Percentiles rank a stretch among this genome's conserved stretches.
phyloP scores from a whole-genome alignment of 53 echinoderm and acorn worm genomes.

The Henricia sp. region DNA sequence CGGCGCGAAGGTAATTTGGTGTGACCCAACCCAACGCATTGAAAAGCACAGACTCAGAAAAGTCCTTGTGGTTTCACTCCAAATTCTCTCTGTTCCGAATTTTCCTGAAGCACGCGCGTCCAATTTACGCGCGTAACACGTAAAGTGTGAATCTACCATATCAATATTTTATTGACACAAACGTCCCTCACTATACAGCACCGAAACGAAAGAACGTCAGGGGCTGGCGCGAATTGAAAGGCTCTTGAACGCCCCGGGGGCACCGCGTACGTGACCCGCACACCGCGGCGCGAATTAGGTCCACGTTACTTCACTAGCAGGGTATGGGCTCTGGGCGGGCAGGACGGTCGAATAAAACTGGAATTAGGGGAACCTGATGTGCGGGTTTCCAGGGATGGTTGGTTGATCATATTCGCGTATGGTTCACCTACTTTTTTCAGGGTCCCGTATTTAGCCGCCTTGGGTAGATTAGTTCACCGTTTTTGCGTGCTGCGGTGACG shows the following conservation, averaged over 20 bases:
- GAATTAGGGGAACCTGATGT: conserved; percentile 53
- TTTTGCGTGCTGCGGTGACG: background rate
- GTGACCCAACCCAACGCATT: too few species aligned
- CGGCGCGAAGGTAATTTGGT: too few species aligned
- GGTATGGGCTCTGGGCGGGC: background rate
- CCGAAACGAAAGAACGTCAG: conserved; percentile 5
- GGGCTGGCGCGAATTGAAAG: conserved; percentile 19
- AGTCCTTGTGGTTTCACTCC: too few species aligned
- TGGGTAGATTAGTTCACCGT: background rate
- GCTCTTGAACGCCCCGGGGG: conserved; percentile 29
- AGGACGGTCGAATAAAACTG: conserved; percentile 30
- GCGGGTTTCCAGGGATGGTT: conserved; percentile 3
- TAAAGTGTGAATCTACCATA: background rate
- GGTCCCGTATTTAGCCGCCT: background rate
- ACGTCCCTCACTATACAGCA: background rate
- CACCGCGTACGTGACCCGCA: conserved; percentile 59
- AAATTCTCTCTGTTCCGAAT: too few species aligned
- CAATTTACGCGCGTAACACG: background rate
- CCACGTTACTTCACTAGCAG: conserved; percentile 18
- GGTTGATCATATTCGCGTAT: conserved; percentile 11
- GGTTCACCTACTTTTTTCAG: conserved; percentile 32
- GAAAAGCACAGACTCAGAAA: too few species aligned
- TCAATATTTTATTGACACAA: conserved; percentile 13
- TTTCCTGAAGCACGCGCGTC: too few species aligned
- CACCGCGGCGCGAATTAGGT: conserved; percentile 41